Base-by-base conservation (phyloP, 2,113 vertebrate genomes). In the Cynopterus brachyotis region DNA sequence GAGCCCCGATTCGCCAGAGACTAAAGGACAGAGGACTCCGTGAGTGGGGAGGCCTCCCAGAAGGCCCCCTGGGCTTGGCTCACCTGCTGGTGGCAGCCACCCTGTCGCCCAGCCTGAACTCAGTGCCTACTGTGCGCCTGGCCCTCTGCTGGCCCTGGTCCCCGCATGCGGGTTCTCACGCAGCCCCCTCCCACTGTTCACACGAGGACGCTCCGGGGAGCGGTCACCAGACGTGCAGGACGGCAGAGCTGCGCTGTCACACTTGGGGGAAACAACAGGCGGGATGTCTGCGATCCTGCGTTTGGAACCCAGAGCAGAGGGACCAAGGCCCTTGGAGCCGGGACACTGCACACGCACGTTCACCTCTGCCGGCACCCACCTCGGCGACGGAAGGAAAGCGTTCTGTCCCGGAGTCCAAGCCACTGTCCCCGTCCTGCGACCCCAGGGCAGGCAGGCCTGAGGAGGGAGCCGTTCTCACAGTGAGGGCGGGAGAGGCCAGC, bases 401-500 rank as follows among this genome's bases (percentile, higher is more conserved):
- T n/a, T 99, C 98, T 0, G 98, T 97, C 30, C 98, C 98, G 0
- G 97, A 98, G 20, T 99, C 98, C 97, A 98, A 88, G 6, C 98
- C 99, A 0, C 98, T 86, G 96, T 99, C 99, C 16, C 98, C 99
- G 10, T 99, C 99, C 80, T 98, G 98, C 0, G 99, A 99, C 89
- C 99, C 99, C 95, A 99, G 8, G 0, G 99, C 99, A 3, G 99
- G 98, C 7, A 98, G 98, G 9, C 99, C 99, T 99, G 98, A 30
- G 37, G 87, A 94, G 24, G 80, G 87, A 66, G 55, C 4, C 81
- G 62, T 22, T 42, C 13, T 57, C 28, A 59, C 0, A 3, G 72
- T 66, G 16, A 78, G 85, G 78, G 90, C 69, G 70, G 20, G 16
- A 16, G 2, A 66, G 45, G 62, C 42, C 24, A 15, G 12, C 59